Percentiles rank a stretch among this genome's conserved stretches.
These are phyloP conservation scores for Harpalus rufipes DNA, from an alignment of 2,888 invertebrate species.

Conservation along the genomic window DNA sequence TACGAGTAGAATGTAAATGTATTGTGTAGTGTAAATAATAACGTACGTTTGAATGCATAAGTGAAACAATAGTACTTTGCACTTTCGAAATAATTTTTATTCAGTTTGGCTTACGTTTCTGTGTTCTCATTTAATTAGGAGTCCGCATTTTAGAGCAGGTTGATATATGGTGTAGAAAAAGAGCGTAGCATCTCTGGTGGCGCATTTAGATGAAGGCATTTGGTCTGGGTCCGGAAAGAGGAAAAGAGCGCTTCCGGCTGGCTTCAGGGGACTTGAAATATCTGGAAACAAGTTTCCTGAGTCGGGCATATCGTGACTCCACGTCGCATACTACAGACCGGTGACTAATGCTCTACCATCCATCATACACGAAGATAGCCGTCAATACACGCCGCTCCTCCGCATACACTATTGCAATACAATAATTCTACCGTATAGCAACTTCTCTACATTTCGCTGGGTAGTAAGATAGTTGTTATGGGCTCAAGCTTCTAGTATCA, in stretches of 20 bases:
- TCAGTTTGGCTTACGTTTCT: not conserved
- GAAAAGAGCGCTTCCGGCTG: slow-evolving; percentile 46
- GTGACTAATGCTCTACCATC: slow-evolving; percentile 16
- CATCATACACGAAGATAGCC: slow-evolving; percentile 1
- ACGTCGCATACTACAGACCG: not conserved
- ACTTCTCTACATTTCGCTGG: not conserved
- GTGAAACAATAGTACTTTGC: too few species aligned
- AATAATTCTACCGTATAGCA: not conserved
- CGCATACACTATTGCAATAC: not conserved
- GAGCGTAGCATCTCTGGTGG: not conserved
- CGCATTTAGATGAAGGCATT: slow-evolving; percentile 12
- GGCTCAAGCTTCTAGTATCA: too few species aligned
- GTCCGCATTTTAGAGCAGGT: not conserved
- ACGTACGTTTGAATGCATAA: too few species aligned
- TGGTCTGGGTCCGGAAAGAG: slow-evolving; percentile 21
- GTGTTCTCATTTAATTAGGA: not conserved
- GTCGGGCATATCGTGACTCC: slow-evolving; percentile 12
- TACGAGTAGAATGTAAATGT: too few species aligned
- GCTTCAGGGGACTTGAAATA: slow-evolving; percentile 43
- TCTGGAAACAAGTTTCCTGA: slow-evolving; percentile 56
- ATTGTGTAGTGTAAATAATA: too few species aligned
- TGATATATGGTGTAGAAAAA: slow-evolving; percentile 1
- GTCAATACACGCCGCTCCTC: slow-evolving; percentile 11
- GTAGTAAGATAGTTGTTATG: not conserved
- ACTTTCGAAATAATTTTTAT: too few species aligned